These are phyloP conservation scores for Syngnathoides biaculeatus DNA, from an alignment of 2,113 vertebrate species.

Conservation along the genomic window DNA sequence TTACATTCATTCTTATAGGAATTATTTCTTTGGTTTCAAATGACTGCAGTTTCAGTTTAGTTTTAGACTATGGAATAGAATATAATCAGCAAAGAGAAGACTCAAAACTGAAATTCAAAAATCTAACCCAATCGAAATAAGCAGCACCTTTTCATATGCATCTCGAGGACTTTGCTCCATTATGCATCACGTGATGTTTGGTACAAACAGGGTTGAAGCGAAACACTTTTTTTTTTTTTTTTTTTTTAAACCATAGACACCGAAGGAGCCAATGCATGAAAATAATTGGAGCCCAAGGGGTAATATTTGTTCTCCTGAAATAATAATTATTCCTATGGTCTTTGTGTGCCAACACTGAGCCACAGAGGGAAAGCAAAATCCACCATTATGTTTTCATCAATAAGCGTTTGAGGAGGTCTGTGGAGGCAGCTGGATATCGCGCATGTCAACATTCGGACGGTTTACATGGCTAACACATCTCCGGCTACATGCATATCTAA, in stretches of 20 bases:
- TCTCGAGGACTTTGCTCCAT: slow-evolving; percentile 20
- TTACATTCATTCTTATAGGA: no score
- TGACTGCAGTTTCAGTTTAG: no score
- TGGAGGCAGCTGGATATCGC: slow-evolving; percentile 51
- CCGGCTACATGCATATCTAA: slow-evolving; percentile 19
- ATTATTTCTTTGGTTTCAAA: no score
- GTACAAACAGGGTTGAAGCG: slow-evolving; percentile 37
- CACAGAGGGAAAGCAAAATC: slow-evolving; percentile 60
- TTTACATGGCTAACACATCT: slow-evolving; percentile 38
- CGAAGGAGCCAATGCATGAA: slow-evolving; percentile 75
- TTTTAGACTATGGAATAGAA: no score
- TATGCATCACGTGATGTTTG: slow-evolving; percentile 29
- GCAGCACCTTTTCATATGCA: background rate
- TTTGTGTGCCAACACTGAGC: slow-evolving; percentile 64
- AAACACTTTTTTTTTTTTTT: slow-evolving; percentile 11
- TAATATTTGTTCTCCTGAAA: slow-evolving; percentile 80
- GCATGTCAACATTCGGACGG: slow-evolving; percentile 41
- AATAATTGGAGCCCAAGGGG: slow-evolving; percentile 82
- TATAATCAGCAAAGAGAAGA: background rate
- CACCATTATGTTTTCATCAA: slow-evolving; percentile 69
- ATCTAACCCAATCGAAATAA: background rate
- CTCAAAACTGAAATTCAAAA: background rate
- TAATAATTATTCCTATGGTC: slow-evolving; percentile 76
- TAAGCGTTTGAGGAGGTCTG: slow-evolving; percentile 60
- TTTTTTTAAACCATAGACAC: slow-evolving; percentile 51